Conservation (phyloP, 2,113 vertebrate species). For the Sinocyclocheilus anophthalmus region DNA sequence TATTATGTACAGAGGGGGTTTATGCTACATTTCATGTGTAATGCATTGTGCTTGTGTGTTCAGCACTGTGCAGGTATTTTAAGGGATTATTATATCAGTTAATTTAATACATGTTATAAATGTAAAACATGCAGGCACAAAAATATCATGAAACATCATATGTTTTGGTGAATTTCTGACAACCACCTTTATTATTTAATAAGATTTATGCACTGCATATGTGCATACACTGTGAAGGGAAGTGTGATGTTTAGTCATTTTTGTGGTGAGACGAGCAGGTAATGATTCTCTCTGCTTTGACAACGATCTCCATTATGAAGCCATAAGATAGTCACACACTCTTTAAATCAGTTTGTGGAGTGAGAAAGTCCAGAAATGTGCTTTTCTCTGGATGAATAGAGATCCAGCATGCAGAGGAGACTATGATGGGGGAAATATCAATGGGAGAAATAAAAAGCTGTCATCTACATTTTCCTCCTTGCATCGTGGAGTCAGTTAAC, state of each 20-base stretch:
- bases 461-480: slow-evolving; percentile 24
- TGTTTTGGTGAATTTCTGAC: neutral
- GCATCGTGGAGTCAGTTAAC: slow-evolving; percentile 21
- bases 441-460: slow-evolving; percentile 5
- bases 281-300: neutral
- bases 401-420: neutral
- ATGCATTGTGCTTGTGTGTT: neutral
- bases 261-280: neutral
- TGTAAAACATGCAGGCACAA: neutral
- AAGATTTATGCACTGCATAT: neutral
- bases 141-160: neutral
- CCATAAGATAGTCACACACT: neutral
- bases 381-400: neutral
- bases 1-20: neutral
- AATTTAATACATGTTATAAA: neutral
- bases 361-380: neutral
- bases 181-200: neutral
- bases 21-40: too few relatives aligned
- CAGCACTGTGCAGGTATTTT: neutral
- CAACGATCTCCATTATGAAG: neutral
- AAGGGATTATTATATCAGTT: neutral
- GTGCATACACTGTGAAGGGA: neutral
- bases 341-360: slow-evolving; percentile 28
- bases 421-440: neutral
- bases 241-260: slow-evolving; percentile 17